Base-by-base conservation (phyloP, 2,888 invertebrate species). In the Taphrorychus bicolor region DNA sequence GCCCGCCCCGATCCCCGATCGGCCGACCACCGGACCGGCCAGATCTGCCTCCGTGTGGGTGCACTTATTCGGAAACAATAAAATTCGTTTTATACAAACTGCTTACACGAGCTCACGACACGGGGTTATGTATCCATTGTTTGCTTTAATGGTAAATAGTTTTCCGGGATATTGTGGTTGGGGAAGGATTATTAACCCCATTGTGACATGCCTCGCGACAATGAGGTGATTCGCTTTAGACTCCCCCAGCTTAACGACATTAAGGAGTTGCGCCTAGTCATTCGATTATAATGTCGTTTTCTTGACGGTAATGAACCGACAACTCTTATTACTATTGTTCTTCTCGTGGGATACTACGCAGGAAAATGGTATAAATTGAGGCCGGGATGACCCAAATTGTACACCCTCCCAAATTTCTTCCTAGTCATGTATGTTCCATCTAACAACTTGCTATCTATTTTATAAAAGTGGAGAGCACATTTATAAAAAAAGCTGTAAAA, bases 141-240 rank as follows among this genome's bases (percentile, higher is more conserved):
- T 56, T 52, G 61, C 66, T 57, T 45, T 66, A 61, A 60, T 66
- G 56, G 66, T 66, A 66, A 66, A 66, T 66, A 66, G 66, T 66
- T 66, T 66, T 66, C 66, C 66, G 66, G 66, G 61, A 61, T 57
- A 58, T 66, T 66, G 66, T 66, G 66, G 66, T 52, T 61, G 66
- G 66, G 66, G 58, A 66, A 66, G 66, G 61, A 61, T 66, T 66
- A 66, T 66, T 66, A 66, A 66, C 66, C 66, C 66, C 66, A 61
- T 66, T 61, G 64, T 64, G 61, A 66, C 66, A 66, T 66, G 45
- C 61, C 52, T 57, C 41, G 52, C 61, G 56, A 66, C 66, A 66
- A 66, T 66, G 66, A 60, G 60, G 59, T 66, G 60, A 59, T 66
- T 66, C 66, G 66, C 54, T 60, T 56, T 60, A 66, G 48, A 54